These are phyloP conservation scores for Microtus pennsylvanicus DNA, from an alignment of 2,113 vertebrate species.

Conservation along the genomic window DNA sequence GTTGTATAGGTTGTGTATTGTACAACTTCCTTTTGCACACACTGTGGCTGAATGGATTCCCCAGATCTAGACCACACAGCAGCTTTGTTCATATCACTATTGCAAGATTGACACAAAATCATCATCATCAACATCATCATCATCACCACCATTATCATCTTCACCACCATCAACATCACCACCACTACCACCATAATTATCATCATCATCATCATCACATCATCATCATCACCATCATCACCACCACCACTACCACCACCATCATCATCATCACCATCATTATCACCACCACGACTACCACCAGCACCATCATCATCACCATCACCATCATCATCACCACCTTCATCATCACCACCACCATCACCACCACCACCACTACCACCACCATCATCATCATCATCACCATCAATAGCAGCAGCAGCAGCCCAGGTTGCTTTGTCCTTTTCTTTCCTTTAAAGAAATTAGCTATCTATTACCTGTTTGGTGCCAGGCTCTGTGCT, in stretches of 20 bases:
- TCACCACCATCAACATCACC: fast-evolving
- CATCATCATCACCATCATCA: not conserved
- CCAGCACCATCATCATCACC: fast-evolving
- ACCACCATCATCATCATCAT: fast-evolving
- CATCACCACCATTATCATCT: fast-evolving
- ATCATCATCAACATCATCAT: fast-evolving
- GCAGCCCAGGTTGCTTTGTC: not conserved
- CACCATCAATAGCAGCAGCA: not conserved
- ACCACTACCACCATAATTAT: not conserved
- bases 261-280: fast-evolving
- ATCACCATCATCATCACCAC: not conserved
- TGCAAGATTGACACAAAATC: not conserved
- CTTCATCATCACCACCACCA: not conserved
- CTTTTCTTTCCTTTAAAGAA: not conserved
- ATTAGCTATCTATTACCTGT: not conserved
- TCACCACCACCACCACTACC: fast-evolving
- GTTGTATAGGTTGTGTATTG: not conserved
- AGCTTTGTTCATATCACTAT: not conserved
- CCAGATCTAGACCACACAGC: not conserved
- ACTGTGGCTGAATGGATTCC: not conserved
- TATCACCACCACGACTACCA: no score
- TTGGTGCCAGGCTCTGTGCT: no score
- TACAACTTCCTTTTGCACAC: not conserved
- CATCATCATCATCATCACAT: fast-evolving
- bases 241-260: fast-evolving